Evolutionary conservation across 2,797 vertebrate genomes (phyloP), one percentile per base, ranked within the genome.

Genomic region (Buphagus erythrorhynchus): DNA sequence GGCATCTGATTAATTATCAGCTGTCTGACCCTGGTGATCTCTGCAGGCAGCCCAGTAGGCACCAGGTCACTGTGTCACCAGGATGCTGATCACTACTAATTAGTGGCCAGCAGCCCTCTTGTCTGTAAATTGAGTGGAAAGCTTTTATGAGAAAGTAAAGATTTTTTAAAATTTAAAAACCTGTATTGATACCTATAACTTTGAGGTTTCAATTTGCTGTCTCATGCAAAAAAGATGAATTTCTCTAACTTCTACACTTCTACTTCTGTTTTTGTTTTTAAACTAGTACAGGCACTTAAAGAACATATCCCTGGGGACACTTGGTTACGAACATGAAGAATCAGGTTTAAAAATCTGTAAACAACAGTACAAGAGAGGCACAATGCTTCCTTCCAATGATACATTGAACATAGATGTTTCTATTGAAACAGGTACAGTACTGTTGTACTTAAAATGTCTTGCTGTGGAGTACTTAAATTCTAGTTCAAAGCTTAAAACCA

Each of bases 321-420:
- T 99, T 94, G 97, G 95, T 82, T 99, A 99, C 48, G 98, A 98
- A 43, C 97, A 98, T 28, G 97, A 97, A 25, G 77, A 96, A 88
- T 97, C 98, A 77, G 99, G 98, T 61, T 93, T 99, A 76, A 95
- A 95, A 86, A 75, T 99, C 38, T 99, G 99, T 96, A 99, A 99
- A 93, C 96, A 98, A 9, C 97, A 98, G 73, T 99, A 99, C 96
- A 99, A 97, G 96, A 98, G 86, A 89, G 97, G 98, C 67, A 96
- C 40, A 7, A 77, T 98, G 90, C 93, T 98, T 49, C 97, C 98
- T 29, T 98, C 98, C 14, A 98, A 99, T 4, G 97, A 98, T 68
- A 96, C 97, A 0, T 98, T 98, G 78, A 96, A 98, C 82, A 98
- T 99, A 49, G 98, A 99, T 59, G 98, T 99, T 28, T 95, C 98